Base-by-base conservation (phyloP, 2,888 invertebrate genomes). In the Drosophila helvetica region DNA sequence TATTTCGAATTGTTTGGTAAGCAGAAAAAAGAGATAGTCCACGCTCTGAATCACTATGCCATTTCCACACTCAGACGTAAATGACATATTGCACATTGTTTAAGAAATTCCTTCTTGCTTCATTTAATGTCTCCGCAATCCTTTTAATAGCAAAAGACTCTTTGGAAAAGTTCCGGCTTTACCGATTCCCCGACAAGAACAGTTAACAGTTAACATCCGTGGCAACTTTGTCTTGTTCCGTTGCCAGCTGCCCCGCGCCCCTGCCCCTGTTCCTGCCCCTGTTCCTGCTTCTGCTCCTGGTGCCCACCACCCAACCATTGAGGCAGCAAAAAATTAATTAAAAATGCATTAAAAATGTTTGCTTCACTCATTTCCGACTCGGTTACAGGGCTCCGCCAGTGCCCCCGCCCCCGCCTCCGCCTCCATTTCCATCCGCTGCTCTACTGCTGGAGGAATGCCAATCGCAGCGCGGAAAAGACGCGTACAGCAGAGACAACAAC, bases 301-400 rank as follows among this genome's bases (percentile, higher is more conserved):
- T n/a, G n/a, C 22, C 22, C 22, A 3, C 22, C 33, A 15, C 33
- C 33, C 33, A 33, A 15, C 51, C 50, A 62, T 42, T 71, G 50
- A 46, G 15, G 52, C 22, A 69, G 76, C 66, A 66, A 56, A 55
- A 83, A 86, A 83, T 86, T 84, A 83, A 86, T 83, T 86, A 86
- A 83, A 84, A 83, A 58, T 84, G 79, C 70, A 79, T 84, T 84
- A 72, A 80, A 80, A 68, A 74, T 74, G 67, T 63, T 77, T 65
- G 47, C 50, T 60, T 19, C 54, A 47, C 60, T 48, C 55, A 22
- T 68, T 52, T 50, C 43, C 56, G 42, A 30, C n/a, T 51, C 12
- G 56, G 7, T 38, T 38, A 38, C 38, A 38, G 38, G 38, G 38
- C 15, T 6, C 15, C 38, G 38, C n/a, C 38, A 50, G 22, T 22